Percentiles rank a stretch among this genome's conserved stretches.
These are phyloP conservation scores for Neodiprion virginianus DNA, from an alignment of 1,140 invertebrate species.

Conservation along the genomic window DNA sequence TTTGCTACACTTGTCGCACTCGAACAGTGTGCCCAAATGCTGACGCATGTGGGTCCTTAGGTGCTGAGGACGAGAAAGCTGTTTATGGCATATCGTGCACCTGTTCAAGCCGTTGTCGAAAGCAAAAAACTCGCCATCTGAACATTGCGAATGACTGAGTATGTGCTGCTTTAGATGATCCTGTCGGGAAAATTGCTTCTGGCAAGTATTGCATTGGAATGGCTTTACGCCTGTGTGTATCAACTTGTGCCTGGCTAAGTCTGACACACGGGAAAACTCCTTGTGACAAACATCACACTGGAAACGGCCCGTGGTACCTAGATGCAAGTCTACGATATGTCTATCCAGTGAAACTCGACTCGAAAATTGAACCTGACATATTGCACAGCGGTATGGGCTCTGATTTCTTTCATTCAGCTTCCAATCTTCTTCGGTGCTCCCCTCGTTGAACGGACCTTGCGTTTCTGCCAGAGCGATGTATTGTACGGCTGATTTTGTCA, in stretches of 20 bases:
- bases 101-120: constrained; percentile 4
- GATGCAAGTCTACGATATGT: neutral
- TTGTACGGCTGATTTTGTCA: neutral
- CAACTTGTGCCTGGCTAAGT: neutral
- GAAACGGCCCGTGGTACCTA: neutral
- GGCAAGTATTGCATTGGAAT: neutral
- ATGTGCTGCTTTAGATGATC: constrained; percentile 1
- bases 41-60: neutral
- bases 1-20: neutral
- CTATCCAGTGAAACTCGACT: neutral
- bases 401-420: neutral
- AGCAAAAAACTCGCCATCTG: neutral
- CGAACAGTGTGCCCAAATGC: neutral
- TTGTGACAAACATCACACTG: neutral
- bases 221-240: neutral
- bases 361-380: neutral
- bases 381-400: neutral
- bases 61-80: neutral
- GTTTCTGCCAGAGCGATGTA: neutral
- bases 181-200: neutral
- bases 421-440: neutral
- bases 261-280: neutral
- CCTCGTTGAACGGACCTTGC: neutral
- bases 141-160: neutral
- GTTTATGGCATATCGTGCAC: neutral